Conservation (phyloP, 2,113 vertebrate genomes). For the Rynchops niger region DNA sequence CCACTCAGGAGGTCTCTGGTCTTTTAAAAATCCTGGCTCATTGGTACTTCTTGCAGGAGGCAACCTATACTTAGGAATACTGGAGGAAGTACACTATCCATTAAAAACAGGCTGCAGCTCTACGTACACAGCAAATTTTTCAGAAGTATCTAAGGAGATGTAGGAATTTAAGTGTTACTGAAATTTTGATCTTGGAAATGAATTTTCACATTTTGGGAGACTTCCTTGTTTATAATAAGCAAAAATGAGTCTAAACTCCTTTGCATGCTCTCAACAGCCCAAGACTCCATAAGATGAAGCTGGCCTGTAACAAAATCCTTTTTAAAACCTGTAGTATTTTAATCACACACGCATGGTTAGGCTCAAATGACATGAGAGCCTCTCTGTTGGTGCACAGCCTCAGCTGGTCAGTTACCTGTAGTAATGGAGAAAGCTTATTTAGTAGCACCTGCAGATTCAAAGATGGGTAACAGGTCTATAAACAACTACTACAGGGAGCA, state of each 20-base stretch:
- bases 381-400: neutral
- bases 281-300: neutral
- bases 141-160: neutral
- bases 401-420: neutral
- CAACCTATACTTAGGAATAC: neutral
- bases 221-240: neutral
- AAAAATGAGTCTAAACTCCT: neutral
- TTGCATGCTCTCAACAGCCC: neutral
- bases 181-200: neutral
- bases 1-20: neutral
- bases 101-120: neutral
- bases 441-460: neutral
- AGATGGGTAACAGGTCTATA: neutral
- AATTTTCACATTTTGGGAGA: neutral
- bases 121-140: neutral
- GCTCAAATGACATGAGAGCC: neutral
- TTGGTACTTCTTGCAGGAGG: neutral
- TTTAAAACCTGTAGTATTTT: neutral
- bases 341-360: neutral
- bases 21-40: neutral
- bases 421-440: neutral
- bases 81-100: neutral
- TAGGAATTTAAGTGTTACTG: neutral
- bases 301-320: neutral
- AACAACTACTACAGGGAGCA: neutral